Evolutionary conservation across 2,797 vertebrate genomes (phyloP).

Genomic region (Chelmon rostratus): DNA sequence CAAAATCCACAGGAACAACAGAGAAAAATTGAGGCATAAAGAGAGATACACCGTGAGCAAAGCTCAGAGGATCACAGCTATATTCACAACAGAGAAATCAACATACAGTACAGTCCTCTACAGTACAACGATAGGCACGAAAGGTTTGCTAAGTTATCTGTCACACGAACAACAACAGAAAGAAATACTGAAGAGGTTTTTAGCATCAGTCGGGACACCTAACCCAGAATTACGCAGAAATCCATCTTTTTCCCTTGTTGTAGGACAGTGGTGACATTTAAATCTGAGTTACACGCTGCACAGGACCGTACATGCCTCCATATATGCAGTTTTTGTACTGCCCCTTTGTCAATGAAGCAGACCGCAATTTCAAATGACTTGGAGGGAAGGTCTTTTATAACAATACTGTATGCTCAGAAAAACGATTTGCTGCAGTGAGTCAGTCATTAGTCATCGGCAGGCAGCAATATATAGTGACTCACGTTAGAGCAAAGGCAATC

Average conservation of each 20-base stretch:
- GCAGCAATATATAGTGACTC: constrained; percentile 84
- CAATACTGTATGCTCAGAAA: constrained; percentile 53
- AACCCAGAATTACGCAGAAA: constrained; percentile 23
- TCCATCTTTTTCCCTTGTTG: background rate
- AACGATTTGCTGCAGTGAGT: constrained; percentile 72
- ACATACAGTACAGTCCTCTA: constrained; percentile 65
- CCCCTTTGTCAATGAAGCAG: constrained; percentile 27
- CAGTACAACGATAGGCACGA: constrained; percentile 61
- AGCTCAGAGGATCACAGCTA: constrained; percentile 77
- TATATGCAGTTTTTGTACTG: constrained; percentile 17
- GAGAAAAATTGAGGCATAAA: constrained; percentile 83
- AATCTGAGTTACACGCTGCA: constrained; percentile 23
- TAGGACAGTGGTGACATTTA: background rate
- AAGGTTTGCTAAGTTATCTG: constrained; percentile 39
- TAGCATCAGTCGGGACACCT: constrained; percentile 30
- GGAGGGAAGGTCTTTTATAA: constrained; percentile 57
- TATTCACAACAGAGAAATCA: constrained; percentile 82
- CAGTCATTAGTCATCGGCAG: constrained; percentile 73
- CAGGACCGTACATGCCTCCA: constrained; percentile 16
- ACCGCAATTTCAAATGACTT: constrained; percentile 25
- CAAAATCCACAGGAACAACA: constrained; percentile 89
- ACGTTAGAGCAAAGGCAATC: constrained; percentile 98
- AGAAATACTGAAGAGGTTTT: constrained; percentile 21
- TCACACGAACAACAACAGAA: constrained; percentile 45
- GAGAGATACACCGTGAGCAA: constrained; percentile 79